A percentile compares a stretch with the other conserved stretches of the same genome.
Conservation (phyloP, 1,140 invertebrate species). For the Neotoxoptera formosana region DNA sequence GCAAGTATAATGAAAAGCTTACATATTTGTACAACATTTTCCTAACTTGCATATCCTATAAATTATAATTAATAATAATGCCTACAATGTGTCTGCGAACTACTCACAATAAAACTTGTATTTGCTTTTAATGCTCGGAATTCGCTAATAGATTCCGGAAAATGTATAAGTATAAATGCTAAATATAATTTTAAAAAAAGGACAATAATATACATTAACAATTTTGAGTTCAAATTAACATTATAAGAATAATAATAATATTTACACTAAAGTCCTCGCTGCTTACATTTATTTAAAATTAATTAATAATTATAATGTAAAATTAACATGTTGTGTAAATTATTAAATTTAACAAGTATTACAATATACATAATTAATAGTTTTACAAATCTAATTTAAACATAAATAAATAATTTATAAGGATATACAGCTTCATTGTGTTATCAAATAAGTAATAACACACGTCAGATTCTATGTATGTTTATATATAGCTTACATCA, state of each 20-base stretch:
- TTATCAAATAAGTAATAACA: background rate
- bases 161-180: background rate
- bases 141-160: background rate
- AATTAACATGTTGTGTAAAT: background rate
- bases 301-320: background rate
- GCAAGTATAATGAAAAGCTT: background rate
- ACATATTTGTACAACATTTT: background rate
- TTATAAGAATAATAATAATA: background rate
- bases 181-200: background rate
- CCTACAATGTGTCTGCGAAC: background rate
- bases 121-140: background rate
- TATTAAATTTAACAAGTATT: conserved; percentile 13
- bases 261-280: background rate
- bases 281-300: background rate
- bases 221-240: background rate
- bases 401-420: conserved; percentile 15
- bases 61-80: background rate
- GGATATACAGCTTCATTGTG: background rate
- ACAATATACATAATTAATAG: background rate
- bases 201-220: background rate
- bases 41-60: background rate
- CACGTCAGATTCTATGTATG: background rate
- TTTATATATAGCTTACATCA: background rate
- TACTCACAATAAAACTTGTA: background rate
- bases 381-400: background rate